phyloP scores from a whole-genome alignment of 2,797 vertebrate species.

The Brotula barbata region DNA sequence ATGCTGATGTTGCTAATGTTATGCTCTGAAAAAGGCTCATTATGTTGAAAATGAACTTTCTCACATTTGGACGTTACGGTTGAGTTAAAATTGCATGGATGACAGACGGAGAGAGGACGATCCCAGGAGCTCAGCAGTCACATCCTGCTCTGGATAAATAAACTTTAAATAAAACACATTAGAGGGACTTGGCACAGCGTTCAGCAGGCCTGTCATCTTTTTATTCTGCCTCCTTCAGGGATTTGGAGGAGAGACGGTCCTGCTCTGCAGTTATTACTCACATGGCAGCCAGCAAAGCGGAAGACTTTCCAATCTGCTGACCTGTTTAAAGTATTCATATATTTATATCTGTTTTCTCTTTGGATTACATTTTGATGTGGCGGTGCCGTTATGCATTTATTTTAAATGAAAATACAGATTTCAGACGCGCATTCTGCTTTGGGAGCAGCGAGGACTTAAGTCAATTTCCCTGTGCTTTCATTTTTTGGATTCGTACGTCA shows the following conservation, averaged over 20 bases:
- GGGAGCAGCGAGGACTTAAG: neutral
- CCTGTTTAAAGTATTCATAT: slow-evolving; percentile 49
- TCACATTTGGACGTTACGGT: too few species aligned
- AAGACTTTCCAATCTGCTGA: slow-evolving; percentile 33
- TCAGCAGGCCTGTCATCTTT: slow-evolving; percentile 23
- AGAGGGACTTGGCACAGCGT: slow-evolving; percentile 22
- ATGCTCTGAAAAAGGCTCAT: too few species aligned
- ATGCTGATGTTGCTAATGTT: too few species aligned
- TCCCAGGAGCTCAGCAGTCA: neutral
- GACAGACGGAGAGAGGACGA: neutral
- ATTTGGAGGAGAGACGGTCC: slow-evolving; percentile 5
- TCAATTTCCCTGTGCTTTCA: slow-evolving; percentile 1
- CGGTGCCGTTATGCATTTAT: slow-evolving; percentile 10
- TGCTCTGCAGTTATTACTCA: slow-evolving; percentile 29
- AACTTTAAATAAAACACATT: slow-evolving; percentile 28
- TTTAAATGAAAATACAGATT: slow-evolving; percentile 30
- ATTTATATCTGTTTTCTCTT: slow-evolving; percentile 35
- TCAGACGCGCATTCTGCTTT: slow-evolving; percentile 10
- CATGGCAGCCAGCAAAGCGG: slow-evolving; percentile 21
- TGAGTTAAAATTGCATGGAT: too few species aligned
- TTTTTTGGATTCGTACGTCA: slow-evolving; percentile 3
- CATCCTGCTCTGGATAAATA: slow-evolving; percentile 13
- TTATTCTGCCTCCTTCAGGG: slow-evolving; percentile 24
- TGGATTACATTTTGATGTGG: slow-evolving; percentile 22
- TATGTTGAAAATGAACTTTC: too few species aligned